These are phyloP conservation scores for Platysteira castanea DNA, from an alignment of 2,113 vertebrate species.

Conservation along the genomic window DNA sequence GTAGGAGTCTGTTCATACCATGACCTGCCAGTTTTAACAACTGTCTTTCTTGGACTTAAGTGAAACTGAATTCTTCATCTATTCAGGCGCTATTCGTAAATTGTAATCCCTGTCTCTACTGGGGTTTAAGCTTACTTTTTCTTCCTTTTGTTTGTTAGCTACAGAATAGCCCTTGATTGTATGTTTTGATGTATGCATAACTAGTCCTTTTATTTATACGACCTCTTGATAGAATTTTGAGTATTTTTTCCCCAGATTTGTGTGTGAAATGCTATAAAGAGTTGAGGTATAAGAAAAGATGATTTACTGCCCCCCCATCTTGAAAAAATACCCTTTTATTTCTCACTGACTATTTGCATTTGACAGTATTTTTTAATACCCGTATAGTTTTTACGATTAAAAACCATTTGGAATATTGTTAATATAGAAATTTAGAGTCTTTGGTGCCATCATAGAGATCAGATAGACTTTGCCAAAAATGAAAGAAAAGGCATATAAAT, in stretches of 20 bases:
- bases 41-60: slow-evolving; percentile 6
- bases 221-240: not conserved
- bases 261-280: not conserved
- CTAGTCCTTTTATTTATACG: slow-evolving; percentile 2
- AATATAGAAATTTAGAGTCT: not conserved
- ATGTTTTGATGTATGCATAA: not conserved
- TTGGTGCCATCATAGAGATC: not conserved
- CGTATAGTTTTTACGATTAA: not conserved
- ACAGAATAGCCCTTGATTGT: not conserved
- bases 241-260: not conserved
- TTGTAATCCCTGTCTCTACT: slow-evolving; percentile 28
- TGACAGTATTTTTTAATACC: not conserved
- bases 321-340: not conserved
- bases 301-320: not conserved
- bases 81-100: not conserved
- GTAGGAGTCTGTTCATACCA: not conserved
- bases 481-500: slow-evolving; percentile 20
- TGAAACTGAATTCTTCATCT: slow-evolving; percentile 42
- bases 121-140: slow-evolving; percentile 34
- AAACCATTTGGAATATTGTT: not conserved
- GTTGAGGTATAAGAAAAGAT: not conserved
- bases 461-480: slow-evolving; percentile 10
- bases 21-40: slow-evolving; percentile 38
- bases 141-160: slow-evolving; percentile 34
- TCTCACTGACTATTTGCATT: not conserved